A percentile compares a stretch with the other conserved stretches of the same genome.
Conservation (phyloP, 2,113 vertebrate genomes). For the Python bivittatus region DNA sequence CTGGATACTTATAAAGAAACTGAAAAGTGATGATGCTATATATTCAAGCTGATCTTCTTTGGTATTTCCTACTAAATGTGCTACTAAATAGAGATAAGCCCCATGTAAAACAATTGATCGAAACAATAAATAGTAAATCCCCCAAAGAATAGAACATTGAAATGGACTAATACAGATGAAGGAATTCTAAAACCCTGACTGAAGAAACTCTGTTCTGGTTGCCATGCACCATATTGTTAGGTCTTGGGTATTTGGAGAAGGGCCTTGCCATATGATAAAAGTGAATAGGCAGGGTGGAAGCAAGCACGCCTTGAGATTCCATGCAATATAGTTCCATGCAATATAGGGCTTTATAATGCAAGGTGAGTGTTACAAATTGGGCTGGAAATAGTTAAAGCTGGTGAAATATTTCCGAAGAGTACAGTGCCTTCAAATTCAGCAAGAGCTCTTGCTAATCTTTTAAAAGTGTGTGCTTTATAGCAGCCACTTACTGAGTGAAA, state of each 20-base stretch:
- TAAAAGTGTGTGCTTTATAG: neutral
- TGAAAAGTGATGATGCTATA: neutral
- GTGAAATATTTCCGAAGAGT: neutral
- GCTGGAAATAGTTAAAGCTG: neutral
- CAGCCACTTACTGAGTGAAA: neutral
- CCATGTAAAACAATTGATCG: neutral
- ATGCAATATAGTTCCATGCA: no score
- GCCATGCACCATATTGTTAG: no score
- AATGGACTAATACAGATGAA: neutral
- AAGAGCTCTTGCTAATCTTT: neutral
- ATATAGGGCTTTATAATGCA: neutral
- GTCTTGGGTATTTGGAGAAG: neutral
- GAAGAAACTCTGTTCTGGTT: neutral
- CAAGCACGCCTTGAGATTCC: neutral
- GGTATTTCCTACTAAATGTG: neutral
- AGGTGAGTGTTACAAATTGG: neutral
- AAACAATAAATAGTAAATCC: neutral
- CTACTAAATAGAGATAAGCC: neutral
- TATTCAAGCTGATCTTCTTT: neutral
- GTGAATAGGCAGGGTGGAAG: neutral
- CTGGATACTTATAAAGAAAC: slow-evolving; percentile 4
- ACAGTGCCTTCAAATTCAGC: neutral
- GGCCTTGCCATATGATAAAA: neutral
- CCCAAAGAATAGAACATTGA: neutral
- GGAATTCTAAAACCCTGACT: neutral